Evolutionary conservation across 2,888 invertebrate species (phyloP).

Genomic region (Stictocephala bisonia): DNA sequence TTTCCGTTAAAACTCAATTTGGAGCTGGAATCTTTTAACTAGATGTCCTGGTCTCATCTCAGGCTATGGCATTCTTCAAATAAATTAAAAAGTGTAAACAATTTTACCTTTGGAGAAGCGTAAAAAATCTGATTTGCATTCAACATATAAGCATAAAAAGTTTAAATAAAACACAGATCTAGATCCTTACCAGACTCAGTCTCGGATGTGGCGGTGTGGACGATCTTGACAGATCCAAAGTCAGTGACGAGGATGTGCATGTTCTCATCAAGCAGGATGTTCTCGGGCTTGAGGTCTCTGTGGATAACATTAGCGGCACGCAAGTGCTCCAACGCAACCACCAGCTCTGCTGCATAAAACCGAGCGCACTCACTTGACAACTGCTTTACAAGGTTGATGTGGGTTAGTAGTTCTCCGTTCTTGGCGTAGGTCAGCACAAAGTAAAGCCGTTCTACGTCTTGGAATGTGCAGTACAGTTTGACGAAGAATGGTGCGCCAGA

Average conservation of each 20-base stretch:
- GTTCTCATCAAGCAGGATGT: constrained; percentile 92
- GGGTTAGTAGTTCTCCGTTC: constrained; percentile 92
- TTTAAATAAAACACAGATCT: no score
- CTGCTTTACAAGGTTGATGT: constrained; percentile 89
- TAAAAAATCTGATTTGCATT: no score
- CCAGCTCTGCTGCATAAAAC: constrained; percentile 95
- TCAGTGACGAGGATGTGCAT: constrained; percentile 98
- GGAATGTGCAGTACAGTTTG: constrained; percentile 95
- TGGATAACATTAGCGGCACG: constrained; percentile 91
- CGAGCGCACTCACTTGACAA: constrained; percentile 90
- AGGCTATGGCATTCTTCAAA: no score
- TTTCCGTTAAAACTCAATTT: no score
- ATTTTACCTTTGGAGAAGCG: no score
- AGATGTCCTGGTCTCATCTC: no score
- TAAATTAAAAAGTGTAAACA: no score
- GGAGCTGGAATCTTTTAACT: no score
- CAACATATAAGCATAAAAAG: no score
- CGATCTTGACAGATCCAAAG: constrained; percentile 95
- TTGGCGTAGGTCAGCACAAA: constrained; percentile 96
- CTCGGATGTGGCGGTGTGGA: constrained; percentile 64
- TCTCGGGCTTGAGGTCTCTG: constrained; percentile 97
- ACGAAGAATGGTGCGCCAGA: constrained; percentile 85
- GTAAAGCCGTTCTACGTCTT: constrained; percentile 91
- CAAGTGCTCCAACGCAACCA: constrained; percentile 91
- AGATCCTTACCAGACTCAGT: constrained; percentile 36